A percentile compares a stretch with the other conserved stretches of the same genome.
These are phyloP conservation scores for Ciconia nigra DNA, from an alignment of 2,797 vertebrate genomes.

Conservation along the genomic window DNA sequence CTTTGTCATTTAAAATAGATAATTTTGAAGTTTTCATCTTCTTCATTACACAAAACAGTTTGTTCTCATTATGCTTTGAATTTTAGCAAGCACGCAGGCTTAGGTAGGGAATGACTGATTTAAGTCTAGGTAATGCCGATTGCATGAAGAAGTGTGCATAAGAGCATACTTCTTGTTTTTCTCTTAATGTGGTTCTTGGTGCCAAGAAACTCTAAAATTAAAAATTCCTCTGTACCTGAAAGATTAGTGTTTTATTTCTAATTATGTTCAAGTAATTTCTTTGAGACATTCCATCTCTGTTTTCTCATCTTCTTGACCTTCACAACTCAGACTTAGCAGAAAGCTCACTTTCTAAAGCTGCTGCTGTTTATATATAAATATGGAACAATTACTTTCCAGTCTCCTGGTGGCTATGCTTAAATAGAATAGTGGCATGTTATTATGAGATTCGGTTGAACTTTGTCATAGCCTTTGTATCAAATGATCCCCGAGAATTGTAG, in stretches of 20 bases:
- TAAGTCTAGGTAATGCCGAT: not conserved
- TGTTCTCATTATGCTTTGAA: not conserved
- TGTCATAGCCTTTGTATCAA: not conserved
- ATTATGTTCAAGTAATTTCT: not conserved
- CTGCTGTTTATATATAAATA: constrained; percentile 30
- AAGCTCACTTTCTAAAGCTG: not conserved
- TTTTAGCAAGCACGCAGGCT: not conserved
- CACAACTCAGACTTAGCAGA: not conserved
- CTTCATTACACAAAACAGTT: not conserved
- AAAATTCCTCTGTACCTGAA: not conserved
- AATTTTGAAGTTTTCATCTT: not conserved
- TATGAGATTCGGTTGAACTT: not conserved
- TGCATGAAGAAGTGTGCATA: not conserved
- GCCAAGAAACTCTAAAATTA: not conserved
- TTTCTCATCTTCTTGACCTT: constrained; percentile 6
- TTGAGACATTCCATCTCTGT: not conserved
- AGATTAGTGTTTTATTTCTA: not conserved
- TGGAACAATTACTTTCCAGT: constrained; percentile 2
- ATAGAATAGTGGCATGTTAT: not conserved
- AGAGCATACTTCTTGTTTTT: not conserved
- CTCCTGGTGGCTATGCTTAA: not conserved
- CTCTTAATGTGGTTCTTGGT: not conserved
- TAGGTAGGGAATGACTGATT: not conserved
- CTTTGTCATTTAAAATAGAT: not conserved
- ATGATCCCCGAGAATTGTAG: not conserved